phyloP scores from a whole-genome alignment of 2,113 vertebrate genomes.

The Glaucidium brasilianum region DNA sequence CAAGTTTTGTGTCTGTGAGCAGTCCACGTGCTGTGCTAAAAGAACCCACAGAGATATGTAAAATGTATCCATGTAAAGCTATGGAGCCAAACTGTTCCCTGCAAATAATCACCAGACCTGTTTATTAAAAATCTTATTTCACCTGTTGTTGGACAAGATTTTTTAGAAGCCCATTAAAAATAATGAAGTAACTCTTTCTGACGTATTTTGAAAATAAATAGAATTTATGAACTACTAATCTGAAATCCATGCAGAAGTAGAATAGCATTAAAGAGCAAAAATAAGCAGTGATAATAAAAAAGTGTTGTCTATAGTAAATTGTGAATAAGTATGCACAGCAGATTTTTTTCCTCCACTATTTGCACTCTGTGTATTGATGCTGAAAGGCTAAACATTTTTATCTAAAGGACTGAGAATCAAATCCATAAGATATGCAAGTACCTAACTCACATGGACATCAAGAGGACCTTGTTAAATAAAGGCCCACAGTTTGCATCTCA shows the following conservation, averaged over 20 bases:
- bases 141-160: not conserved
- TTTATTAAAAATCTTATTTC: not conserved
- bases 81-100: not conserved
- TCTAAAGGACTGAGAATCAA: not conserved
- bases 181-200: not conserved
- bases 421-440: not conserved
- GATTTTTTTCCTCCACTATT: not conserved
- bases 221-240: not conserved
- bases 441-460: not conserved
- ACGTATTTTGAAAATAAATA: not conserved
- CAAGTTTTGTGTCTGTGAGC: not conserved
- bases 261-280: not conserved
- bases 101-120: not conserved
- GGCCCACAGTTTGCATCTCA: not conserved
- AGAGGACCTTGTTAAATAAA: not conserved
- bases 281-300: not conserved
- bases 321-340: not conserved
- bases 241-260: not conserved
- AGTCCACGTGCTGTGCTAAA: not conserved
- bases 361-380: not conserved
- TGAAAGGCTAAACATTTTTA: not conserved
- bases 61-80: not conserved
- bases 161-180: not conserved
- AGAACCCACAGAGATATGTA: not conserved
- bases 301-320: not conserved